A percentile compares a stretch with the other conserved stretches of the same genome.
Conservation (phyloP, 2,888 invertebrate genomes). For the Himalopsyche kuldschensis region DNA sequence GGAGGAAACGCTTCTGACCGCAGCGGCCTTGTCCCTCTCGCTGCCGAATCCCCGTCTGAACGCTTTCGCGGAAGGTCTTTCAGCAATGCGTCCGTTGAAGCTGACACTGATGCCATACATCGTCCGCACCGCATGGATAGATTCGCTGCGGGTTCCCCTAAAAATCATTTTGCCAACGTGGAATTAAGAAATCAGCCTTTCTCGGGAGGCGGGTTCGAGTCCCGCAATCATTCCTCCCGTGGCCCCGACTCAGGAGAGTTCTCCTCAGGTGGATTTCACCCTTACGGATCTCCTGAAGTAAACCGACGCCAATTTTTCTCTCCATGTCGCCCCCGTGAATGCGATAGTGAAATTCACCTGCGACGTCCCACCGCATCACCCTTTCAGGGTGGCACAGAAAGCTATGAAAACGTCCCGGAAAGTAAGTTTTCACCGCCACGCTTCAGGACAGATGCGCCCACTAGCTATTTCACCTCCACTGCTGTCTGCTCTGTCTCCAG, state of each 20-base stretch:
- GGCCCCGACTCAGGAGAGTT: conserved; percentile 20
- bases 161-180: conserved; percentile 28
- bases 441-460: conserved; percentile 33
- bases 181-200: conserved; percentile 35
- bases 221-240: conserved; percentile 20
- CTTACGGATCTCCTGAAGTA: conserved; percentile 33
- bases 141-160: conserved; percentile 25
- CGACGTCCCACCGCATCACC: conserved; percentile 20
- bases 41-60: conserved; percentile 21
- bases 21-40: background rate
- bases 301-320: conserved; percentile 33
- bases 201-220: conserved; percentile 30
- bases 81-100: conserved; percentile 31
- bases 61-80: conserved; percentile 30
- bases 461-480: conserved; percentile 36
- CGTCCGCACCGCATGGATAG: conserved; percentile 11
- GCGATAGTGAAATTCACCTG: conserved; percentile 14
- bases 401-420: conserved; percentile 18
- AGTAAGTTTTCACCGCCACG: conserved; percentile 20
- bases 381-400: conserved; percentile 7
- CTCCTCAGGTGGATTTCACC: background rate
- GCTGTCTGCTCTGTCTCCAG: conserved; percentile 35
- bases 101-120: background rate
- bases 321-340: conserved; percentile 13
- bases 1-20: conserved; percentile 3